Evolutionary conservation across 2,888 invertebrate species (phyloP).

Genomic region (Eupithecia insigniata): DNA sequence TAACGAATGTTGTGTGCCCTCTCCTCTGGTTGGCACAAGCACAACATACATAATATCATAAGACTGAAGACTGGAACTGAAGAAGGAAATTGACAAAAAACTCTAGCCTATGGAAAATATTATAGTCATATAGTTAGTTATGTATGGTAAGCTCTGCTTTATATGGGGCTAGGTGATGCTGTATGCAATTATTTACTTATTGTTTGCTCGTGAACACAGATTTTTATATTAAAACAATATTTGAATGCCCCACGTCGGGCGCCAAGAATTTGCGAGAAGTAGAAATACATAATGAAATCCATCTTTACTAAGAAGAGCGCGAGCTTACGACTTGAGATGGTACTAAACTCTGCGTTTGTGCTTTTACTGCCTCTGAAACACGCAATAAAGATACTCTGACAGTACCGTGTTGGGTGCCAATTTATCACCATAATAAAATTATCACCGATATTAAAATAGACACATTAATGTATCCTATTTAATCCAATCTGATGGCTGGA

Average conservation of each 20-base stretch:
- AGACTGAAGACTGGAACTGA: no score
- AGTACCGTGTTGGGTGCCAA: neutral
- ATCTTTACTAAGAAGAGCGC: neutral
- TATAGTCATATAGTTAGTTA: no score
- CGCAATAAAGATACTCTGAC: neutral
- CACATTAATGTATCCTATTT: neutral
- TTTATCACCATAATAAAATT: neutral
- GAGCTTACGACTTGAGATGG: neutral
- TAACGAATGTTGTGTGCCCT: no score
- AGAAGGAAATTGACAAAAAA: no score
- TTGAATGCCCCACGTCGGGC: neutral
- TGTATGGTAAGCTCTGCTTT: no score
- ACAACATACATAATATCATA: no score
- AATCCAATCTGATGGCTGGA: neutral
- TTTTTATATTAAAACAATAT: neutral
- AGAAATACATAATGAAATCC: neutral
- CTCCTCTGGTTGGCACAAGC: no score
- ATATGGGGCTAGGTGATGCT: no score
- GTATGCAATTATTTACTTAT: neutral
- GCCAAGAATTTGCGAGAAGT: neutral
- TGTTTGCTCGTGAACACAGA: neutral
- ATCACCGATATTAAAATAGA: neutral
- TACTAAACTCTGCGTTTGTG: neutral
- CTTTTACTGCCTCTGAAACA: neutral
- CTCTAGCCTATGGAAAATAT: no score